phyloP scores from a whole-genome alignment of 2,888 invertebrate species.

The Agrotis puta region DNA sequence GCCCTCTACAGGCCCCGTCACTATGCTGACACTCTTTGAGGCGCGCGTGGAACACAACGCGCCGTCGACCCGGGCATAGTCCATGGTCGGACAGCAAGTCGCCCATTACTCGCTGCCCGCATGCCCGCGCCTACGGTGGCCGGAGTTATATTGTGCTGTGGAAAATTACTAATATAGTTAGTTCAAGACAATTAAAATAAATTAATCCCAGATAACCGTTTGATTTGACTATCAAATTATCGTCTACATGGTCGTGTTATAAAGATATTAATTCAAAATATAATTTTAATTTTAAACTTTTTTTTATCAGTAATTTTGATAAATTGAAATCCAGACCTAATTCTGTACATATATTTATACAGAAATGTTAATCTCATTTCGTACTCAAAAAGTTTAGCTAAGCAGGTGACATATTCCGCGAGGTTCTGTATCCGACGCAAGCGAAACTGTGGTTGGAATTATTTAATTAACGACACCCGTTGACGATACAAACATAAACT shows the following conservation, averaged over 20 bases:
- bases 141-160: too few relatives aligned
- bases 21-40: too few relatives aligned
- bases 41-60: too few relatives aligned
- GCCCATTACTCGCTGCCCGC: too few relatives aligned
- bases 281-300: too few relatives aligned
- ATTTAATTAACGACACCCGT: constrained; percentile 37
- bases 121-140: too few relatives aligned
- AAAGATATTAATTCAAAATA: too few relatives aligned
- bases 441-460: constrained; percentile 21
- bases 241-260: neutral
- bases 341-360: neutral
- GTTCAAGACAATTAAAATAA: neutral
- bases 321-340: too few relatives aligned
- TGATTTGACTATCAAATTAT: neutral
- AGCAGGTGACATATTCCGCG: constrained; percentile 12
- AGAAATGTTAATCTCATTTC: neutral
- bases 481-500: constrained; percentile 38
- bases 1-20: too few relatives aligned
- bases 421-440: constrained; percentile 7
- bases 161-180: neutral
- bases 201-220: neutral
- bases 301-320: too few relatives aligned
- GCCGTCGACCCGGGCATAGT: too few relatives aligned
- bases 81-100: too few relatives aligned
- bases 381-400: constrained; percentile 19